These are phyloP conservation scores for Pachycephus smyrnensis DNA, from an alignment of 2,888 invertebrate genomes.

Conservation along the genomic window DNA sequence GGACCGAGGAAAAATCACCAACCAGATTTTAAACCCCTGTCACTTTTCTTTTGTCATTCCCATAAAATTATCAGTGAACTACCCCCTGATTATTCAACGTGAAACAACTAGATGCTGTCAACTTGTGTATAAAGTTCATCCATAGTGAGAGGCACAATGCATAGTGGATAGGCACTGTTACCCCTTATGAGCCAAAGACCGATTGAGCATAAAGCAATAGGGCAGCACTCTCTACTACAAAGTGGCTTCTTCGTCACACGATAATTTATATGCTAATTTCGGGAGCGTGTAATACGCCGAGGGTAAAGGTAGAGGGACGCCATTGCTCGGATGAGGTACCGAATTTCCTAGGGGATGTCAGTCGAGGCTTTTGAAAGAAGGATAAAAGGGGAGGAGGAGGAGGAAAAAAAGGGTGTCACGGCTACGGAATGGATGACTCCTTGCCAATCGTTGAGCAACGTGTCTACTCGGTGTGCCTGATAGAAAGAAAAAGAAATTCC, in stretches of 20 bases:
- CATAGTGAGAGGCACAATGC: too few relatives aligned
- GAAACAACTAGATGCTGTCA: neutral
- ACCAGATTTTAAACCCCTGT: neutral
- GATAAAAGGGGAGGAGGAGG: neutral
- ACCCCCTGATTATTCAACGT: neutral
- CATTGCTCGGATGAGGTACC: neutral
- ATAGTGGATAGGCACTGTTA: neutral
- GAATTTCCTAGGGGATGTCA: neutral
- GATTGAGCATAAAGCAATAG: neutral
- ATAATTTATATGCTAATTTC: slow-evolving; percentile 63
- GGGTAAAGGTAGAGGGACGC: neutral
- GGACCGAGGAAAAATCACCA: neutral
- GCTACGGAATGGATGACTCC: neutral
- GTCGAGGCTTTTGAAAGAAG: neutral
- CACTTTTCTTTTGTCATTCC: neutral
- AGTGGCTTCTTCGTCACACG: slow-evolving; percentile 58
- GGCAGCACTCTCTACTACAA: slow-evolving; percentile 42
- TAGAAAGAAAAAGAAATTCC: neutral
- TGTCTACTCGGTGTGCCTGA: neutral
- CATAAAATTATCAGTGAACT: neutral
- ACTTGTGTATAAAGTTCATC: neutral
- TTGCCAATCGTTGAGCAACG: neutral
- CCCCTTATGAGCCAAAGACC: neutral
- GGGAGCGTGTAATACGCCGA: slow-evolving; percentile 45
- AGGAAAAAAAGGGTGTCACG: neutral